Percentiles rank a stretch among this genome's conserved stretches.
Evolutionary conservation across 1,140 invertebrate genomes (phyloP).

Genomic region (Acromyrmex heyeri): DNA sequence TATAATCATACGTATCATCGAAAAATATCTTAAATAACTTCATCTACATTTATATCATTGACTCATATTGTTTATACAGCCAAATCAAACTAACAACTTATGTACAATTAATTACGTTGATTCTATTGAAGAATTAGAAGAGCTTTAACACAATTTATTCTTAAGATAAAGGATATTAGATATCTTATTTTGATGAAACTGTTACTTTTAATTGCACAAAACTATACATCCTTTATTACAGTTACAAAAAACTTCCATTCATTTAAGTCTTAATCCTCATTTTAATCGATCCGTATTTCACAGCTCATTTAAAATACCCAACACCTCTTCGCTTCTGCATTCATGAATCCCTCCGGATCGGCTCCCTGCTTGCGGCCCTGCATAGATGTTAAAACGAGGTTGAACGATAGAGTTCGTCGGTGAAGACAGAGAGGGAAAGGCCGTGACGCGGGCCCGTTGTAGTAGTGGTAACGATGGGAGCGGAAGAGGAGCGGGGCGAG

Average conservation of each 20-base stretch:
- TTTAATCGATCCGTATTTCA: slow-evolving; percentile 5
- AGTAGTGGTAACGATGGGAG: slow-evolving; percentile 35
- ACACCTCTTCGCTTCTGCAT: background rate
- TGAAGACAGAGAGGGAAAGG: slow-evolving; percentile 51
- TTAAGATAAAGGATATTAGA: background rate
- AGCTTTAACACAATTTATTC: background rate
- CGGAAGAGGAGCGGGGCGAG: slow-evolving; percentile 40
- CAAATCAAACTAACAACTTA: background rate
- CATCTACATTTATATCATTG: background rate
- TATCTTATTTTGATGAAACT: background rate
- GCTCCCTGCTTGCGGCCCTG: slow-evolving; percentile 41
- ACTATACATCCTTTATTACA: background rate
- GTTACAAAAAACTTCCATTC: background rate
- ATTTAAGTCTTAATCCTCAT: background rate
- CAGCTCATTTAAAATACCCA: background rate
- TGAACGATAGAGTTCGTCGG: slow-evolving; percentile 39
- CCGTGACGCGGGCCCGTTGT: slow-evolving; percentile 18
- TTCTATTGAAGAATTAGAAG: background rate
- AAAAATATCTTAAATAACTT: background rate
- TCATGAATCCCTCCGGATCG: background rate
- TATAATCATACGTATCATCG: background rate
- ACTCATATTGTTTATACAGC: background rate
- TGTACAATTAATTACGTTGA: background rate
- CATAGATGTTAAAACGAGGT: slow-evolving; percentile 61
- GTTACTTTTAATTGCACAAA: background rate